Conservation (phyloP, 2,113 vertebrate genomes). For the Empidonax traillii region DNA sequence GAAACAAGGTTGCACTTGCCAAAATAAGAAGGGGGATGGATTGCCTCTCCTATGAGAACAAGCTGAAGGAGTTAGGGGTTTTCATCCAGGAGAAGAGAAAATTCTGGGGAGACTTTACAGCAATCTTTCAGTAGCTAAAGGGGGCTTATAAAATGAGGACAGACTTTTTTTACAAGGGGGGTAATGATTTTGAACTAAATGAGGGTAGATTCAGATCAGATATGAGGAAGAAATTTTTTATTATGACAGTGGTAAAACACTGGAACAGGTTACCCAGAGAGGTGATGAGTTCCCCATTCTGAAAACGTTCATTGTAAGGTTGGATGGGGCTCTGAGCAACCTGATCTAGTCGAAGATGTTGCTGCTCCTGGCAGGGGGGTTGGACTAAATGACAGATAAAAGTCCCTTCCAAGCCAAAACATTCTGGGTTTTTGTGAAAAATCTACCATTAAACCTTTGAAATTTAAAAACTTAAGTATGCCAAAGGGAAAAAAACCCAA, state of each 20-base stretch:
- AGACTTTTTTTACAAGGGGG: neutral
- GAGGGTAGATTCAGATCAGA: neutral
- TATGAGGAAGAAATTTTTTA: neutral
- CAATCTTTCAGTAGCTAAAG: neutral
- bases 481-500: neutral
- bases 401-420: neutral
- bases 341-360: neutral
- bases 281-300: neutral
- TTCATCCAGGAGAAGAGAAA: neutral
- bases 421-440: neutral
- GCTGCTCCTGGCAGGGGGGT: fast-evolving
- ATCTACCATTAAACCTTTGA: neutral
- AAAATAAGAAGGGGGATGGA: neutral
- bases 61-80: neutral
- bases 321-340: neutral
- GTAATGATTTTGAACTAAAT: neutral
- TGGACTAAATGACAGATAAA: neutral
- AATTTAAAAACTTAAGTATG: neutral
- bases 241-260: neutral
- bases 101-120: neutral
- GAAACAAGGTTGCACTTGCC: neutral
- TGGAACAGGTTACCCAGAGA: neutral
- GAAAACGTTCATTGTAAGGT: neutral
- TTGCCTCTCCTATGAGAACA: neutral
- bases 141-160: neutral